A percentile compares a stretch with the other conserved stretches of the same genome.
Conservation (phyloP, 2,797 vertebrate genomes). For the Spea hammondii region DNA sequence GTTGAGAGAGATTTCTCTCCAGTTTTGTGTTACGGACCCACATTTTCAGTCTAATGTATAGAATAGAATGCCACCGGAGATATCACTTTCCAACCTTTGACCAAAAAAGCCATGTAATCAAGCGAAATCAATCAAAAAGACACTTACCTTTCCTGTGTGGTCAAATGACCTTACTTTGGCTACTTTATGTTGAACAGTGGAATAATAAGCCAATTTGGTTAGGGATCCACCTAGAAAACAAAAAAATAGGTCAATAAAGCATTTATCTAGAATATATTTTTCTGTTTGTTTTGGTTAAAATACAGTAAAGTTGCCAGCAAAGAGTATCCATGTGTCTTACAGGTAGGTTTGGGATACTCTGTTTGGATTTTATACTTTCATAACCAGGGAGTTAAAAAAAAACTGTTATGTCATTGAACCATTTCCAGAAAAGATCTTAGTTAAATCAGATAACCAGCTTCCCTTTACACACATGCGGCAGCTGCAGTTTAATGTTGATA, state of each 20-base stretch:
- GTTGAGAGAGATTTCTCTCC: too few relatives aligned
- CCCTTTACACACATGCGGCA: too few relatives aligned
- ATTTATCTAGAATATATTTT: neutral
- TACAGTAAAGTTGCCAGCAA: too few relatives aligned
- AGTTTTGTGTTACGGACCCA: neutral
- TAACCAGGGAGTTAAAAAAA: too few relatives aligned
- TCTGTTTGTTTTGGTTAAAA: too few relatives aligned
- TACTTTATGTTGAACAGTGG: conserved; percentile 98
- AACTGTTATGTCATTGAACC: too few relatives aligned
- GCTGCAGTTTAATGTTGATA: too few relatives aligned
- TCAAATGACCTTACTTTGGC: conserved; percentile 97
- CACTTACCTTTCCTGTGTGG: conserved; percentile 81
- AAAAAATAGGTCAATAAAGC: conserved; percentile 43
- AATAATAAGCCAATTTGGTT: conserved; percentile 96
- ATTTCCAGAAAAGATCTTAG: too few relatives aligned
- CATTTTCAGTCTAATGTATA: neutral
- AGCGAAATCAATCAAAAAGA: neutral
- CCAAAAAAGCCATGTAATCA: neutral
- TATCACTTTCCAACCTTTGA: neutral
- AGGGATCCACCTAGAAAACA: conserved; percentile 85
- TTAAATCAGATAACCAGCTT: too few relatives aligned
- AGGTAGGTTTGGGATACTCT: too few relatives aligned
- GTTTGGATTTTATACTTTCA: too few relatives aligned
- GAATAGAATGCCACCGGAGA: neutral
- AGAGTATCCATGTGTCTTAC: too few relatives aligned